Evolutionary conservation across 2,113 vertebrate genomes (phyloP).

Genomic region (Plotosus lineatus): DNA sequence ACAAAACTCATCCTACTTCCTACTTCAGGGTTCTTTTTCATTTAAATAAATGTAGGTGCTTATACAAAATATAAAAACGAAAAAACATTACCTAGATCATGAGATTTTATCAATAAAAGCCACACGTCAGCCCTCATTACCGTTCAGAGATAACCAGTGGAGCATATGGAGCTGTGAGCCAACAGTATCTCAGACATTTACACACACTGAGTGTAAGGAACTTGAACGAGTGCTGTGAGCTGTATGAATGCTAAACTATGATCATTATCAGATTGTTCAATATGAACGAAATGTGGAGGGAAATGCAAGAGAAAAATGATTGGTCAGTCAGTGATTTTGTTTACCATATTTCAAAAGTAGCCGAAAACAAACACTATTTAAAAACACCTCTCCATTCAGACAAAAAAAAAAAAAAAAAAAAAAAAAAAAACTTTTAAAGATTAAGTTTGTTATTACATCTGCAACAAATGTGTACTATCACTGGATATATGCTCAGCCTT

Average conservation of each 20-base stretch:
- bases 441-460: background rate
- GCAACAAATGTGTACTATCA: background rate
- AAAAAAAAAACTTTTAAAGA: background rate
- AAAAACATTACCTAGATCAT: background rate
- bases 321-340: background rate
- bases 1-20: too few species aligned
- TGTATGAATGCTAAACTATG: background rate
- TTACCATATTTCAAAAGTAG: background rate
- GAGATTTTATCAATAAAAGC: slow-evolving; percentile 22
- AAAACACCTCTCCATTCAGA: background rate
- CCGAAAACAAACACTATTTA: background rate
- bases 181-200: background rate
- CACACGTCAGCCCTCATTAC: background rate
- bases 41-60: background rate
- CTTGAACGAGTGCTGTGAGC: too few species aligned
- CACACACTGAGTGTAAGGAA: background rate
- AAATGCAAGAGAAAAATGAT: background rate
- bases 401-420: too few species aligned
- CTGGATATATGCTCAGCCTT: background rate
- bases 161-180: background rate
- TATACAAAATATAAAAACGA: background rate
- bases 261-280: too few species aligned
- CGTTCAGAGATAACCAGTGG: background rate
- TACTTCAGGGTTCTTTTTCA: background rate
- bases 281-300: too few species aligned